phyloP scores from a whole-genome alignment of 2,113 vertebrate species.

The Callithrix jacchus region DNA sequence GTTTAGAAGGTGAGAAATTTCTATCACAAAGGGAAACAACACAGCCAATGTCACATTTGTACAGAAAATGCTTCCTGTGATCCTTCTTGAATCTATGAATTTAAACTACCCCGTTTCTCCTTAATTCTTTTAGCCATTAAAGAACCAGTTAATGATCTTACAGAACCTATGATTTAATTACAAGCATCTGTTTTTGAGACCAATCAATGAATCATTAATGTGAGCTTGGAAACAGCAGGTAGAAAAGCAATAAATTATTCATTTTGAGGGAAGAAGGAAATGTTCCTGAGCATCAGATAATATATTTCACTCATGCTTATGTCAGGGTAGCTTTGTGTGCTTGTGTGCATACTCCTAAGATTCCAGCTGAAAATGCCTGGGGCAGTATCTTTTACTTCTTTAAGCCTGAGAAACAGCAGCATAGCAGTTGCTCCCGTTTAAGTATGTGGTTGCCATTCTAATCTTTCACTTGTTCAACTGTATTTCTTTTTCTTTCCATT shows the following conservation, averaged over 20 bases:
- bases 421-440: background rate
- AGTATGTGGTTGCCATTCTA: background rate
- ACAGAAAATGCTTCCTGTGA: background rate
- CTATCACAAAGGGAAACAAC: background rate
- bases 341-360: background rate
- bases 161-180: slow-evolving; percentile 69
- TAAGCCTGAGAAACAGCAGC: background rate
- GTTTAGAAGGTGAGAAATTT: slow-evolving; percentile 10
- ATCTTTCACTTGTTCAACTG: background rate
- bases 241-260: slow-evolving; percentile 73
- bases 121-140: slow-evolving; percentile 43
- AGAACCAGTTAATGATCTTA: slow-evolving; percentile 46
- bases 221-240: slow-evolving; percentile 76
- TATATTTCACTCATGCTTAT: background rate
- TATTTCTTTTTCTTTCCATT: background rate
- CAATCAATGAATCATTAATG: slow-evolving; percentile 69
- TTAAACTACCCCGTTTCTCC: slow-evolving; percentile 3
- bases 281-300: slow-evolving; percentile 30
- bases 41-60: background rate
- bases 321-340: background rate
- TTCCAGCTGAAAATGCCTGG: background rate
- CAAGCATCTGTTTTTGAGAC: slow-evolving; percentile 61
- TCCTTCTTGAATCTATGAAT: background rate
- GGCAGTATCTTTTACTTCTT: background rate
- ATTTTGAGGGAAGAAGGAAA: slow-evolving; percentile 55